Percentiles rank a stretch among this genome's conserved stretches.
phyloP scores from a whole-genome alignment of 2,888 invertebrate species.

The Drosophila imparisetae region DNA sequence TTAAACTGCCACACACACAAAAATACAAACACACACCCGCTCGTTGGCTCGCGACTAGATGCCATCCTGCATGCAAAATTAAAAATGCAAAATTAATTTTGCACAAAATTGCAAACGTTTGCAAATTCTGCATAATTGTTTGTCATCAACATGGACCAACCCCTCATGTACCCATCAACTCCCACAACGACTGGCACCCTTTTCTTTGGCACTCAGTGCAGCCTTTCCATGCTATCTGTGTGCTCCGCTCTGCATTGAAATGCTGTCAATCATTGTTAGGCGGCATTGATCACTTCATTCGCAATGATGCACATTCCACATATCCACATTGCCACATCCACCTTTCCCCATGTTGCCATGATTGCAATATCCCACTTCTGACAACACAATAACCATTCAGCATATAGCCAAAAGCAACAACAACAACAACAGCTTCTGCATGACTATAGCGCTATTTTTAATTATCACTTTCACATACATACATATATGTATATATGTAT shows the following conservation, averaged over 20 bases:
- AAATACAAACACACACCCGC: background rate
- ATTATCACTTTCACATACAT: conserved; percentile 73
- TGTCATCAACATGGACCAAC: conserved; percentile 59
- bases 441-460: conserved; percentile 73
- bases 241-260: conserved; percentile 49
- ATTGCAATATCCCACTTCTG: conserved; percentile 68
- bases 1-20: conserved; percentile 42
- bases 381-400: conserved; percentile 67
- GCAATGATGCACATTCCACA: conserved; percentile 46
- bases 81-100: conserved; percentile 81
- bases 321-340: conserved; percentile 29
- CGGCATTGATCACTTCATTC: conserved; percentile 73
- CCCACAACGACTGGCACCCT: background rate
- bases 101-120: conserved; percentile 79
- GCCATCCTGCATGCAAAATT: conserved; percentile 57
- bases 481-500: conserved; percentile 5
- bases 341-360: conserved; percentile 55
- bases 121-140: conserved; percentile 84
- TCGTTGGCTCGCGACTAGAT: background rate
- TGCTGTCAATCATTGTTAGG: conserved; percentile 79
- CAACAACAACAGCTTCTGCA: conserved; percentile 25
- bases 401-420: conserved; percentile 17
- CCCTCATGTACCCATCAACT: background rate
- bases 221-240: background rate
- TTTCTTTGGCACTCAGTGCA: background rate